phyloP scores from a whole-genome alignment of 2,797 vertebrate species.

The Melopsittacus undulatus region DNA sequence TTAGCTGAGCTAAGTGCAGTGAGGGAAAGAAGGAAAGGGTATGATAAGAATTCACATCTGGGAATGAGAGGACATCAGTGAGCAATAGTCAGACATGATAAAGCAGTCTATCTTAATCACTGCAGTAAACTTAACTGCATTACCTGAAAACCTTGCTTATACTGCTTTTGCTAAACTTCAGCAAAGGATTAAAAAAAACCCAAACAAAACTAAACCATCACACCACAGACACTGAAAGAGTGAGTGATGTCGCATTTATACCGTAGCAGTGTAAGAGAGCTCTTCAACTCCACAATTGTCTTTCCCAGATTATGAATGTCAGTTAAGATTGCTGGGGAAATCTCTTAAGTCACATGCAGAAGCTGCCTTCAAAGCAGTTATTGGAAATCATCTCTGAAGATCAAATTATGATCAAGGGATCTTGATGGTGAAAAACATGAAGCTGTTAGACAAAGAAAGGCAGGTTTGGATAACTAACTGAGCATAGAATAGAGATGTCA shows the following conservation, averaged over 20 bases:
- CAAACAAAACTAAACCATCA: neutral
- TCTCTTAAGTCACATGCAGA: neutral
- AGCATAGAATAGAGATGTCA: neutral
- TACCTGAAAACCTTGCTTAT: neutral
- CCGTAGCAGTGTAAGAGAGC: neutral
- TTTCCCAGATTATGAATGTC: neutral
- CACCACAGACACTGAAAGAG: neutral
- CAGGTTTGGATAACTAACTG: neutral
- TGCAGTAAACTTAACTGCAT: neutral
- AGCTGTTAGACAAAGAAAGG: neutral
- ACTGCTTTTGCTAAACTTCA: neutral
- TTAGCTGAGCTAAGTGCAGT: slow-evolving; percentile 49
- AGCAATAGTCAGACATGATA: neutral
- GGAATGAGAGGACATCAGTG: slow-evolving; percentile 29
- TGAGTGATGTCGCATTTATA: neutral
- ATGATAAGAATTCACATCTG: slow-evolving; percentile 47
- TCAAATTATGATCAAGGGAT: neutral
- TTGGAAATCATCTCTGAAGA: neutral
- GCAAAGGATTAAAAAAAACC: neutral
- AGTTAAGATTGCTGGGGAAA: neutral
- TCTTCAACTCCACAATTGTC: neutral
- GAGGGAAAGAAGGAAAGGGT: slow-evolving; percentile 30
- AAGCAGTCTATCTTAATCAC: neutral
- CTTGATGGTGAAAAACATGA: neutral
- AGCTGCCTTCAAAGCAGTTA: neutral